Evolutionary conservation across 1,140 invertebrate species (phyloP).

Genomic region (Globodera rostochiensis): DNA sequence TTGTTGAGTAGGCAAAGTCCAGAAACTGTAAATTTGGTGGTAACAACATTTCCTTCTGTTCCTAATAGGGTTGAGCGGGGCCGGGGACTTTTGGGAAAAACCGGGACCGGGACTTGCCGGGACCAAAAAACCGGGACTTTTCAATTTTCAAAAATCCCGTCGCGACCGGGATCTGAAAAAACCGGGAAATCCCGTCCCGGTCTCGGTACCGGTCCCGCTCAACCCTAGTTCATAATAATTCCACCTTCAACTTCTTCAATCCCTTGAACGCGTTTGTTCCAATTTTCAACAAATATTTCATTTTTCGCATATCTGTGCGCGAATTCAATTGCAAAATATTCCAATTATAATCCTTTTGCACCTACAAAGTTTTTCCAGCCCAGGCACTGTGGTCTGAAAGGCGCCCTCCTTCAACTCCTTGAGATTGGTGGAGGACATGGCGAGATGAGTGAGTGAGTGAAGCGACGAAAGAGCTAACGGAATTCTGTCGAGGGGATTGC

Average conservation of each 20-base stretch:
- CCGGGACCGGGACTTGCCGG: too few relatives aligned
- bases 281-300: conserved; percentile 9
- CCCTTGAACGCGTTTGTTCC: conserved; percentile 23
- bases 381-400: not conserved
- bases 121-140: too few relatives aligned
- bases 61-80: too few relatives aligned
- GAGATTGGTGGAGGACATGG: conserved; percentile 5
- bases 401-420: not conserved
- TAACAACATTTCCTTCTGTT: too few relatives aligned
- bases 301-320: conserved; percentile 23
- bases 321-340: not conserved
- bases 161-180: too few relatives aligned
- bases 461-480: conserved; percentile 3
- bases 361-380: conserved; percentile 3
- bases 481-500: conserved; percentile 16
- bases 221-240: too few relatives aligned
- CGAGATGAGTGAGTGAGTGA: not conserved
- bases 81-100: too few relatives aligned
- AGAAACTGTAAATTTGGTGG: not conserved
- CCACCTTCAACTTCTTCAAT: conserved; percentile 20
- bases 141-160: too few relatives aligned
- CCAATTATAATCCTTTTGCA: too few relatives aligned
- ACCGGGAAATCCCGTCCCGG: too few relatives aligned
- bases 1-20: conserved; percentile 23
- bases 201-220: too few relatives aligned